Conservation (phyloP, 1,140 invertebrate species). For the Drosophila teissieri region DNA sequence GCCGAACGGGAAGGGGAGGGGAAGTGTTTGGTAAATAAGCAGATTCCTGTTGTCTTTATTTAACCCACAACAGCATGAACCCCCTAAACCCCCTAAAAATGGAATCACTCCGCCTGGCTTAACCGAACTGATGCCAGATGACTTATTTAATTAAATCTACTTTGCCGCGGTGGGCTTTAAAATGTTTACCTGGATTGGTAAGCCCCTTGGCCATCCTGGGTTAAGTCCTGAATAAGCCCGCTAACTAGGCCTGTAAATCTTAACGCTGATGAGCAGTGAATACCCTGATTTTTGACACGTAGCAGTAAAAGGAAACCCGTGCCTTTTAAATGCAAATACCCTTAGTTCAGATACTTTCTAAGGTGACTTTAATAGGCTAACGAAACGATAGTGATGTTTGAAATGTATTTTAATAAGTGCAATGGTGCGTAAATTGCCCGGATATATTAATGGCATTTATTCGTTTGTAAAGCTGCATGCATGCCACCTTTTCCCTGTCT, state of each 20-base stretch:
- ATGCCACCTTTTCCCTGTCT: neutral
- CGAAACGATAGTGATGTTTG: neutral
- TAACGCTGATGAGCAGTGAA: constrained; percentile 14
- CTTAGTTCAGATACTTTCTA: neutral
- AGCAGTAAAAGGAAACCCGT: neutral
- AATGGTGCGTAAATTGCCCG: too few species aligned
- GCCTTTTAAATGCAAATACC: neutral
- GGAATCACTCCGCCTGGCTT: constrained; percentile 71
- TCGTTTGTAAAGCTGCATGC: neutral
- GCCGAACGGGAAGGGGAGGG: constrained; percentile 18
- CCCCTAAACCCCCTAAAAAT: constrained; percentile 60
- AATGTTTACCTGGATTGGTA: constrained; percentile 12
- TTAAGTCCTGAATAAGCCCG: constrained; percentile 20
- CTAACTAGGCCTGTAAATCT: constrained; percentile 23
- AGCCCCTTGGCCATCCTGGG: constrained; percentile 22
- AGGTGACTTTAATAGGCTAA: neutral
- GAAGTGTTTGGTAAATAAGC: constrained; percentile 79
- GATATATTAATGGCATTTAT: too few species aligned
- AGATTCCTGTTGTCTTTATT: constrained; percentile 58
- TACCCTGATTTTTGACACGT: neutral
- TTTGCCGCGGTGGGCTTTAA: constrained; percentile 43
- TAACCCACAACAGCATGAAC: constrained; percentile 9
- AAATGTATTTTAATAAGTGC: neutral
- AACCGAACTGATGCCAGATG: constrained; percentile 56
- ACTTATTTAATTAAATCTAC: constrained; percentile 80